Percentiles rank a stretch among this genome's conserved stretches.
These are phyloP conservation scores for Diabrotica virgifera DNA, from an alignment of 1,140 invertebrate genomes.

Conservation along the genomic window DNA sequence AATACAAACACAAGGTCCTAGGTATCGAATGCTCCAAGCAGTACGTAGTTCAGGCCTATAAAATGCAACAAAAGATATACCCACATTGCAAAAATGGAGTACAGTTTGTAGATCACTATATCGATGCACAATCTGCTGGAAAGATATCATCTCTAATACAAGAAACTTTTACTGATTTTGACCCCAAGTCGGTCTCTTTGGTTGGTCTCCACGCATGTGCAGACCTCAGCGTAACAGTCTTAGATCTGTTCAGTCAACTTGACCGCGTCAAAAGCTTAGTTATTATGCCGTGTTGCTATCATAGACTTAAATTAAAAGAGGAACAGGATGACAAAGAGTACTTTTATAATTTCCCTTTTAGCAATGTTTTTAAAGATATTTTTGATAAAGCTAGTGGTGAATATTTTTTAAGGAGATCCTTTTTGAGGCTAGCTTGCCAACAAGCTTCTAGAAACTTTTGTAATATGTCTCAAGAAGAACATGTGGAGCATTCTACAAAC, in stretches of 20 bases:
- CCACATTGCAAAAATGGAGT: slow-evolving; percentile 53
- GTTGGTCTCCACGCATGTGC: slow-evolving; percentile 81
- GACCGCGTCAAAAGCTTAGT: slow-evolving; percentile 58
- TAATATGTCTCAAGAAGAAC: slow-evolving; percentile 47
- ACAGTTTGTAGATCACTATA: slow-evolving; percentile 57
- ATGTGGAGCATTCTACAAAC: slow-evolving; percentile 54
- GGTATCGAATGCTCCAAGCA: slow-evolving; percentile 67
- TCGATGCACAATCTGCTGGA: slow-evolving; percentile 52
- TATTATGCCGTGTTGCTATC: slow-evolving; percentile 84
- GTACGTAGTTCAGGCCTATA: slow-evolving; percentile 62
- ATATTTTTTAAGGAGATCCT: slow-evolving; percentile 56
- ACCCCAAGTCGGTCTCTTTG: slow-evolving; percentile 50
- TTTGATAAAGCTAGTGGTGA: slow-evolving; percentile 42
- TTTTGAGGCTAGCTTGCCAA: slow-evolving; percentile 66
- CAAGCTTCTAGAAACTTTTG: slow-evolving; percentile 51
- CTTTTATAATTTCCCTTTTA: slow-evolving; percentile 65
- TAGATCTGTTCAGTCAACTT: slow-evolving; percentile 68
- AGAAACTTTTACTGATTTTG: slow-evolving; percentile 45
- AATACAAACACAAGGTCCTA: slow-evolving; percentile 63
- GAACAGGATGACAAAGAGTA: slow-evolving; percentile 34
- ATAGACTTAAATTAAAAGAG: slow-evolving; percentile 46
- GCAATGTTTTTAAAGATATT: slow-evolving; percentile 48
- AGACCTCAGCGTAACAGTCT: slow-evolving; percentile 71
- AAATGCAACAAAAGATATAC: slow-evolving; percentile 59
- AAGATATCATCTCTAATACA: slow-evolving; percentile 50